A percentile compares a stretch with the other conserved stretches of the same genome.
phyloP scores from a whole-genome alignment of 2,113 vertebrate genomes.

The Gnathonemus echidnorhynchus region DNA sequence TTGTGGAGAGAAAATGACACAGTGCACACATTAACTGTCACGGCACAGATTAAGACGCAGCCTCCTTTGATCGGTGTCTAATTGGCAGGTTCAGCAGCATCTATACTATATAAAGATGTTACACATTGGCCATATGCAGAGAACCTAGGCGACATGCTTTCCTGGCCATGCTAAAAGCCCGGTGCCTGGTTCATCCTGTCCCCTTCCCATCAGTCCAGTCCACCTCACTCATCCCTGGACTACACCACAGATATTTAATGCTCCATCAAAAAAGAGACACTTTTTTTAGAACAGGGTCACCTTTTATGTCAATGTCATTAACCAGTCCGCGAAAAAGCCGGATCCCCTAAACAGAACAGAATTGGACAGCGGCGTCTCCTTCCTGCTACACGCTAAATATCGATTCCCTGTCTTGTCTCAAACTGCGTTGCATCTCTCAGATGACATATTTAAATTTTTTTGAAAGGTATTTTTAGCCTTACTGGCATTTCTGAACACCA shows the following conservation, averaged over 20 bases:
- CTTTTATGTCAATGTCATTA: constrained; percentile 3
- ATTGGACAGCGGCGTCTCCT: not conserved
- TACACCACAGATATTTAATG: not conserved
- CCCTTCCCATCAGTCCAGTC: not conserved
- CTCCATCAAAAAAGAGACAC: not conserved
- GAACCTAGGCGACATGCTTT: not conserved
- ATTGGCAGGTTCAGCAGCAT: constrained; percentile 11
- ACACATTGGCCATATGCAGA: not conserved
- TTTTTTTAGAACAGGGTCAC: not conserved
- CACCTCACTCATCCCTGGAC: not conserved
- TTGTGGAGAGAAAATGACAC: constrained; percentile 26
- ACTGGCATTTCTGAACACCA: not conserved
- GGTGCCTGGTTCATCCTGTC: not conserved
- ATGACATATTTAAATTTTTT: not conserved
- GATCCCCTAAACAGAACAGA: not conserved
- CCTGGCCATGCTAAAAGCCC: not conserved
- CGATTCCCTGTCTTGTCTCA: not conserved
- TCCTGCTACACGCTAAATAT: not conserved
- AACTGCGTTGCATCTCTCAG: not conserved
- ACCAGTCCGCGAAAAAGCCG: not conserved
- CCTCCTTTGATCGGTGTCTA: constrained; percentile 23
- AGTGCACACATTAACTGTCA: constrained; percentile 25
- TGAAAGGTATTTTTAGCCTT: not conserved
- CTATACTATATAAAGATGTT: not conserved
- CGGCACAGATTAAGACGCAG: constrained; percentile 27